A percentile compares a stretch with the other conserved stretches of the same genome.
These are phyloP conservation scores for Monochamus alternatus DNA, from an alignment of 2,888 invertebrate species.

Conservation along the genomic window DNA sequence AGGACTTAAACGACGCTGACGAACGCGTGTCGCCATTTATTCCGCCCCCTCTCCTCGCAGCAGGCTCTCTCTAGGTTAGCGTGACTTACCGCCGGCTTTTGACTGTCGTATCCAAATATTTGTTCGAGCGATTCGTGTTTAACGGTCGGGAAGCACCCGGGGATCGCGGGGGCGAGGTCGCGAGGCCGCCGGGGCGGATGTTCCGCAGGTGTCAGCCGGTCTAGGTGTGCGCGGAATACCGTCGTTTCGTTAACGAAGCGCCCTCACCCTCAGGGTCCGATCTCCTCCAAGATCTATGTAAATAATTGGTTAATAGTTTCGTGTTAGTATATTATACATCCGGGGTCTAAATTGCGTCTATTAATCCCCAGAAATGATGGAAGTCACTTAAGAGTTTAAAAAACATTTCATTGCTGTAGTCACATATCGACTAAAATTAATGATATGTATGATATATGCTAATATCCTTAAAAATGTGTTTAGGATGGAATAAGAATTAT, in stretches of 20 bases:
- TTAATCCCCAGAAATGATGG: no score
- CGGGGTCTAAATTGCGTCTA: no score
- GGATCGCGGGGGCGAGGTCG: constrained; percentile 1
- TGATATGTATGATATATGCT: no score
- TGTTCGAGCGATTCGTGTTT: constrained; percentile 11
- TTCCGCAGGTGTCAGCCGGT: constrained; percentile 9
- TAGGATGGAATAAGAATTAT: no score
- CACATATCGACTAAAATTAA: no score
- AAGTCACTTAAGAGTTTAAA: no score
- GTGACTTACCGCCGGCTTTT: constrained; percentile 9
- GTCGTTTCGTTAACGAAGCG: neutral
- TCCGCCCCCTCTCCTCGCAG: neutral
- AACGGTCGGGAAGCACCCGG: constrained; percentile 6
- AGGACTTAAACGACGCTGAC: neutral
- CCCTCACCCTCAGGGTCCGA: neutral
- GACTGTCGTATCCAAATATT: constrained; percentile 13
- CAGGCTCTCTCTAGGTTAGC: neutral
- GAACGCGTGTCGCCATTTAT: neutral
- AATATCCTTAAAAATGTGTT: no score
- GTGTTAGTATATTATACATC: no score
- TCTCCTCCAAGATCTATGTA: no score
- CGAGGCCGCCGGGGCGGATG: neutral
- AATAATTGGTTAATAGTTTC: no score
- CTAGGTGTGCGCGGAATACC: neutral
- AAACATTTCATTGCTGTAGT: no score